Evolutionary conservation across 1,140 invertebrate genomes (phyloP).

Genomic region (Hermetia illucens): DNA sequence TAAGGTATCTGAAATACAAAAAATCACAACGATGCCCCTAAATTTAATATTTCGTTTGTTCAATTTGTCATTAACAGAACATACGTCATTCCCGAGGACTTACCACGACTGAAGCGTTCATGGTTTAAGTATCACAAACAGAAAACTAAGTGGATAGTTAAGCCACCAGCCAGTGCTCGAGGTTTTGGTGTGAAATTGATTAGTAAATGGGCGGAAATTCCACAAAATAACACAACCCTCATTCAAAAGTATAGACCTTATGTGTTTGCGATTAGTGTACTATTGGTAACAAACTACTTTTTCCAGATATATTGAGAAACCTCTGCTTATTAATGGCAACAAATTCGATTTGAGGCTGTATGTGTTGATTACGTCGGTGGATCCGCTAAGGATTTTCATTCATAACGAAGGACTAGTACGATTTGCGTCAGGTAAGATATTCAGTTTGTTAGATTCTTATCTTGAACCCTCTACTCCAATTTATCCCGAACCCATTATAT

Average conservation of each 20-base stretch:
- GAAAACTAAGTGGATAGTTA: conserved; percentile 65
- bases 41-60: background rate
- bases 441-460: background rate
- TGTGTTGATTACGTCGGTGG: conserved; percentile 86
- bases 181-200: conserved; percentile 92
- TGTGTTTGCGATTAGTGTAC: background rate
- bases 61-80: conserved; percentile 36
- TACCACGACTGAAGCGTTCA: conserved; percentile 61
- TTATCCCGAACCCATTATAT: background rate
- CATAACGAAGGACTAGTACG: conserved; percentile 91
- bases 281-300: background rate
- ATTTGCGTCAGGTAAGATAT: conserved; percentile 61
- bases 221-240: conserved; percentile 75
- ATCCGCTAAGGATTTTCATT: conserved; percentile 84
- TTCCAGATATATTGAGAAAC: conserved; percentile 61
- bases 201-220: conserved; percentile 84
- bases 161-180: conserved; percentile 84
- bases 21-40: background rate
- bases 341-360: conserved; percentile 90
- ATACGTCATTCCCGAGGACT: conserved; percentile 81
- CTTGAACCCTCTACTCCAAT: background rate
- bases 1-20: background rate
- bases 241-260: conserved; percentile 56
- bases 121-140: conserved; percentile 64
- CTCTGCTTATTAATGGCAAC: conserved; percentile 80